Conservation (phyloP, 2,888 invertebrate species). For the Idaea biselata region DNA sequence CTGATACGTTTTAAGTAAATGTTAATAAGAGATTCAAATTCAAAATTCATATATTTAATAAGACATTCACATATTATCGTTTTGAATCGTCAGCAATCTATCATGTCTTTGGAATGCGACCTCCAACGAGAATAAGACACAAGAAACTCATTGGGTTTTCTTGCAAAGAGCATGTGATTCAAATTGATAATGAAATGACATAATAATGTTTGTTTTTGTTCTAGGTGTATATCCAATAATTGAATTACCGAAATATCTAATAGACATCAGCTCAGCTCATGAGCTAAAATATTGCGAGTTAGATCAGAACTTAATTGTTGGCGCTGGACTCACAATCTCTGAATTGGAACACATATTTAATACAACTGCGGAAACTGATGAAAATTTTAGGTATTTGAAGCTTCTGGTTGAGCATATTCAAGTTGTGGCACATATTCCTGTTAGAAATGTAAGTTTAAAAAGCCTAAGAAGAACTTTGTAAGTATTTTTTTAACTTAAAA, state of each 20-base stretch:
- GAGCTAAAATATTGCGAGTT: slow-evolving; percentile 52
- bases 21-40: too few relatives aligned
- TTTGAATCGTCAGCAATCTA: too few relatives aligned
- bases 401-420: slow-evolving; percentile 83
- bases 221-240: slow-evolving; percentile 61
- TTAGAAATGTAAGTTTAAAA: slow-evolving; percentile 83
- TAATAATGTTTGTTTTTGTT: slow-evolving; percentile 21
- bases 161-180: too few relatives aligned
- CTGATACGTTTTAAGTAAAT: too few relatives aligned
- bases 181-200: too few relatives aligned
- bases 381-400: slow-evolving; percentile 81
- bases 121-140: too few relatives aligned
- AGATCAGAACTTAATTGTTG: slow-evolving; percentile 62
- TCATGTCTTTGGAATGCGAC: too few relatives aligned
- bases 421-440: slow-evolving; percentile 85
- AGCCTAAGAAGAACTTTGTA: not conserved
- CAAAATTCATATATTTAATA: too few relatives aligned
- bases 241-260: slow-evolving; percentile 53
- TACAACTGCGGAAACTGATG: slow-evolving; percentile 40
- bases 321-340: slow-evolving; percentile 58
- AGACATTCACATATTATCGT: too few relatives aligned
- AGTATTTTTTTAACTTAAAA: too few relatives aligned
- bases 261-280: slow-evolving; percentile 57
- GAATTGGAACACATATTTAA: slow-evolving; percentile 67
- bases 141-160: too few relatives aligned